Base-by-base conservation (phyloP, 2,113 vertebrate species). In the Pimephales promelas region DNA sequence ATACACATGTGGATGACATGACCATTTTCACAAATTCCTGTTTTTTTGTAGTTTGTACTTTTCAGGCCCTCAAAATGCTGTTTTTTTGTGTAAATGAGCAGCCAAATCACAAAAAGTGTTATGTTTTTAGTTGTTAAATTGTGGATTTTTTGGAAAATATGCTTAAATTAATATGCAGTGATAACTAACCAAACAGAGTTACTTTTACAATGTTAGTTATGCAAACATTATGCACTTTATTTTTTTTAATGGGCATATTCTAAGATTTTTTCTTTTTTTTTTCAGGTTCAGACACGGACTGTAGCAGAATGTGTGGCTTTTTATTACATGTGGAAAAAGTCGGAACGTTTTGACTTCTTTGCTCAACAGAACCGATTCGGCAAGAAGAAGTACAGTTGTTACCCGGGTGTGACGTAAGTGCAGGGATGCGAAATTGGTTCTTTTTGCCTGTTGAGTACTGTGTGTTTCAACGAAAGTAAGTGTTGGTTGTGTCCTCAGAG, bases 311-410 rank as follows among this genome's bases (percentile, higher is more conserved):
- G 98, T 90, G 98, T 99, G 34, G 97, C 97, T 7, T 99, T 99
- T 92, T 99, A 99, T 87, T 99, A 99, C 88, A 97, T 98, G 96
- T 99, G 98, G 98, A 99, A 99, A 18, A 99, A 99, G 91, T 99
- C 98, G 0, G 98, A 99, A 90, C 96, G 98, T 59, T 98, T 99
- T 2, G 98, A 99, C 92, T 94, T 96, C 88, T 99, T 99, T 87
- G 98, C 98, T 86, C 97, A 99, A 88, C 98, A 99, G 92, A 99
- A 97, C 88, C 95, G 96, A 73, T 99, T 99, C 87, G 97, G 98
- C 84, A 99, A 99, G 93, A 99, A 99, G 91, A 97, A 96, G 77
- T 99, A 98, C 0, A 97, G 96, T 91, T 97, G 97, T 92, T 98
- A 99, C 88, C 97, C 98, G 3, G 97, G 97, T 86, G 97, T 99